phyloP scores from a whole-genome alignment of 2,888 invertebrate genomes.

The Lasioglossum vierecki region DNA sequence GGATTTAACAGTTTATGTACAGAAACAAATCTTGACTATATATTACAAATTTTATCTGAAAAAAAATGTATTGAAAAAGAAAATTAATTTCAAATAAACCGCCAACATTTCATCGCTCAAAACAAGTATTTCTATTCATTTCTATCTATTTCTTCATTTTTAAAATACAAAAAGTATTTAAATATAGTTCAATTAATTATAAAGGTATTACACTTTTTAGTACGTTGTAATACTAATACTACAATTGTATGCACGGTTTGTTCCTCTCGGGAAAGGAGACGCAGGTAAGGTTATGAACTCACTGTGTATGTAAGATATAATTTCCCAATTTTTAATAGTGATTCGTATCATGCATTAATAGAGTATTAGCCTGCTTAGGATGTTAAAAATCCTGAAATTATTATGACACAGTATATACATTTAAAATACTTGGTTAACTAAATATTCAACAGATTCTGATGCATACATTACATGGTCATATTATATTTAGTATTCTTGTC shows the following conservation, averaged over 20 bases:
- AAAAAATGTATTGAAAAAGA: neutral
- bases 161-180: neutral
- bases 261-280: neutral
- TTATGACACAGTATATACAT: neutral
- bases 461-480: neutral
- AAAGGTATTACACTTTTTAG: neutral
- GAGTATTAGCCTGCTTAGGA: neutral
- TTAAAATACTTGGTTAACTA: neutral
- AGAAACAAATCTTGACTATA: neutral
- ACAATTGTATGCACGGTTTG: neutral
- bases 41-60: neutral
- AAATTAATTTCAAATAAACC: slow-evolving; percentile 34
- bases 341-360: neutral
- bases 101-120: neutral
- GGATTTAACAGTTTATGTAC: neutral
- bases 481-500: neutral
- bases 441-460: neutral
- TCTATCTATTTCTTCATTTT: too few species aligned
- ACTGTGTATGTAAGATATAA: neutral
- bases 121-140: too few species aligned
- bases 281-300: slow-evolving; percentile 34
- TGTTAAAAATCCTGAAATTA: neutral
- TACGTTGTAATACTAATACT: neutral
- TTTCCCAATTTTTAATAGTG: neutral
- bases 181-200: neutral